These are phyloP conservation scores for Melitaea athalia DNA, from an alignment of 2,888 invertebrate genomes.

Conservation along the genomic window DNA sequence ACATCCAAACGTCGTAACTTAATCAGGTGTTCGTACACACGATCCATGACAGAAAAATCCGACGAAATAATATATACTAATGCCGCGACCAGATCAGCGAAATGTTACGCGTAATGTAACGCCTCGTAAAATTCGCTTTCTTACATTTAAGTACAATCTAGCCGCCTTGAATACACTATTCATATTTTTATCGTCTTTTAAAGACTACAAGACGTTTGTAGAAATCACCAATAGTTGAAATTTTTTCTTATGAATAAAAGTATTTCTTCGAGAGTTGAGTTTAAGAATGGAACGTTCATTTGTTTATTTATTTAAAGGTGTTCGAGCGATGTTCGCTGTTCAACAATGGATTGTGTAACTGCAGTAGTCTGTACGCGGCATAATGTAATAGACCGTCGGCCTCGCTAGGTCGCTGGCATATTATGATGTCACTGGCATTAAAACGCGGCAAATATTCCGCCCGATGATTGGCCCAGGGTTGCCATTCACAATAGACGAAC, in stretches of 20 bases:
- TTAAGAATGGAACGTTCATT: too few relatives aligned
- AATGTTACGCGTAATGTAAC: background rate
- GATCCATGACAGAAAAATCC: conserved; percentile 48
- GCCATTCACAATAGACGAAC: conserved; percentile 17
- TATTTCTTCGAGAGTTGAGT: too few relatives aligned
- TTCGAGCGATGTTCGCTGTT: too few relatives aligned
- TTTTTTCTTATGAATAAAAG: too few relatives aligned
- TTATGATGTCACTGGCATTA: conserved; percentile 66
- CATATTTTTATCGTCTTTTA: too few relatives aligned
- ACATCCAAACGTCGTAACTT: background rate
- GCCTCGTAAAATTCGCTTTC: background rate
- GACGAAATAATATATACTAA: conserved; percentile 53
- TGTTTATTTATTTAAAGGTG: too few relatives aligned
- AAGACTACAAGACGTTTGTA: too few relatives aligned
- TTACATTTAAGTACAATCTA: too few relatives aligned
- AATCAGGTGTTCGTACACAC: conserved; percentile 3
- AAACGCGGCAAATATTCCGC: conserved; percentile 59
- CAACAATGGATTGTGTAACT: background rate
- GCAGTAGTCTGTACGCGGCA: background rate
- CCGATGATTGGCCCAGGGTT: conserved; percentile 42
- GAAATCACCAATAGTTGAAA: too few relatives aligned
- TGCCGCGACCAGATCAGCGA: background rate
- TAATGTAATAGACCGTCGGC: conserved; percentile 52
- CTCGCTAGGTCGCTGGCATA: conserved; percentile 77
- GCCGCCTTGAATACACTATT: too few relatives aligned